These are phyloP conservation scores for Hipposideros larvatus DNA, from an alignment of 2,797 vertebrate genomes.

Conservation along the genomic window DNA sequence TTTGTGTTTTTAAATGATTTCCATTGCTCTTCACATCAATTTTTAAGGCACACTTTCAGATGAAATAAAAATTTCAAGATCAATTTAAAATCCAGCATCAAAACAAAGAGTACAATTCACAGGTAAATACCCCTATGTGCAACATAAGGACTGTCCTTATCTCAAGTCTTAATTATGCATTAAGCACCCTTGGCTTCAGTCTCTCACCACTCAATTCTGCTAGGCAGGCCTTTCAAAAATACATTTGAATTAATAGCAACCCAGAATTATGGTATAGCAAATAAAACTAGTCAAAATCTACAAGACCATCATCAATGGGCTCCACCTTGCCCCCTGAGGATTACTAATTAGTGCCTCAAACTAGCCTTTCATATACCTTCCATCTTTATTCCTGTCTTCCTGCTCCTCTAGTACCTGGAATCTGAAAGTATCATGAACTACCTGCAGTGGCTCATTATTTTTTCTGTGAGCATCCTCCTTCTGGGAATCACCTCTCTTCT, in stretches of 20 bases:
- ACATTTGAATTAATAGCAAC: neutral
- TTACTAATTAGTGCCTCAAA: neutral
- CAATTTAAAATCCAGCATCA: neutral
- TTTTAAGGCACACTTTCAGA: neutral
- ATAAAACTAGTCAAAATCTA: neutral
- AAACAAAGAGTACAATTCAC: neutral
- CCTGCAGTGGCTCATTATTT: neutral
- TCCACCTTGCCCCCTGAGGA: neutral
- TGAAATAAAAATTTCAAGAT: neutral
- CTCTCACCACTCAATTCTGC: neutral
- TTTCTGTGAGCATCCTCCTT: neutral
- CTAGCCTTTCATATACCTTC: neutral
- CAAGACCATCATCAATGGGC: neutral
- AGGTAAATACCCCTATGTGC: neutral
- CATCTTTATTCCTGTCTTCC: neutral
- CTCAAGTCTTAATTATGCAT: neutral
- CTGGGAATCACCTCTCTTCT: neutral
- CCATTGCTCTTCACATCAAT: neutral
- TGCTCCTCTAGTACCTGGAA: neutral
- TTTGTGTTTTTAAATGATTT: neutral
- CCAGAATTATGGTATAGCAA: neutral
- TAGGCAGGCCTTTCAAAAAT: neutral
- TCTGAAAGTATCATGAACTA: neutral
- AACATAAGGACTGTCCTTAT: neutral
- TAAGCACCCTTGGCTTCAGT: neutral